Conservation (phyloP, 2,797 vertebrate species). For the Natrix natrix region DNA sequence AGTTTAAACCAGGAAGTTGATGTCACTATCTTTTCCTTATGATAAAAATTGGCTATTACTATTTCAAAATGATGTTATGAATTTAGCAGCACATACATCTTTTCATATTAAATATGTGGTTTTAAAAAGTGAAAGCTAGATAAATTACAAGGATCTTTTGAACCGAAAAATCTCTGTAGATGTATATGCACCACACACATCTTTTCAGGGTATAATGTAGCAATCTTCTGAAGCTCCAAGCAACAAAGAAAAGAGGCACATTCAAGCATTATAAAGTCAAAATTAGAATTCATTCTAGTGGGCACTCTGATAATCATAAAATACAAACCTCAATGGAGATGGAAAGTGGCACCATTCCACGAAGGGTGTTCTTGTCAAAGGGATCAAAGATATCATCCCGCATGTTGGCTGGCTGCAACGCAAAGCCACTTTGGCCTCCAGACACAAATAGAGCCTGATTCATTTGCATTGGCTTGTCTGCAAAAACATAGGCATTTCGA, state of each 20-base stretch:
- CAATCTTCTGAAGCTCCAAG: neutral
- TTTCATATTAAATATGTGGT: neutral
- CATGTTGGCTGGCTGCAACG: constrained; percentile 92
- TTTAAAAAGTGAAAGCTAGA: neutral
- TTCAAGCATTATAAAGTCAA: neutral
- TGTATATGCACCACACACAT: neutral
- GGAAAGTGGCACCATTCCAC: constrained; percentile 79
- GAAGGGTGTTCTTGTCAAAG: constrained; percentile 87
- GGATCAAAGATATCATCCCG: constrained; percentile 93
- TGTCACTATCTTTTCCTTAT: neutral
- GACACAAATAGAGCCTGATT: constrained; percentile 97
- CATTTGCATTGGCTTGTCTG: constrained; percentile 99
- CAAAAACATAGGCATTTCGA: constrained; percentile 13
- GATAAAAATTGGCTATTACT: neutral
- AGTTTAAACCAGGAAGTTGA: neutral
- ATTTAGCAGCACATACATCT: neutral
- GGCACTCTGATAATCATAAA: constrained; percentile 51
- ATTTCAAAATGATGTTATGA: neutral
- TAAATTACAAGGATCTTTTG: neutral
- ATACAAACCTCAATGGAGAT: constrained; percentile 86
- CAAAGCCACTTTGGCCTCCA: constrained; percentile 89
- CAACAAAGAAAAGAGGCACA: neutral
- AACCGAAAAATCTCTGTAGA: neutral
- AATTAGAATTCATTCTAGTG: neutral
- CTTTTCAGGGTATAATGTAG: neutral